These are phyloP conservation scores for Herpailurus yagouaroundi DNA, from an alignment of 2,113 vertebrate species.

Conservation along the genomic window DNA sequence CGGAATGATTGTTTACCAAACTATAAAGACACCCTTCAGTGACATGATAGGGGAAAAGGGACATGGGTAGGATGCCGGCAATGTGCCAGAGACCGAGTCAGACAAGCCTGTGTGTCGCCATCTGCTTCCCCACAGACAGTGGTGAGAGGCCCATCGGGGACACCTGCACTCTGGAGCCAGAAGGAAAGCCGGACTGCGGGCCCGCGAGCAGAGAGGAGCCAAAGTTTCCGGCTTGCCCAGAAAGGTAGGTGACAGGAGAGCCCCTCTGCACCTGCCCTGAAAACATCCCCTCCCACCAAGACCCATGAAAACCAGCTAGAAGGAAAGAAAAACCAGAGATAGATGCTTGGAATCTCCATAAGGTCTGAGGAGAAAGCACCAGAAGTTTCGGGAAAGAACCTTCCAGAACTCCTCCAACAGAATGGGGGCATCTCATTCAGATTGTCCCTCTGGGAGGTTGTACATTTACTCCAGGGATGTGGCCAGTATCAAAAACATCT, in stretches of 20 bases:
- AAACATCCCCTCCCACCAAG: neutral
- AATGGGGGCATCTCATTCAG: neutral
- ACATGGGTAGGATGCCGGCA: neutral
- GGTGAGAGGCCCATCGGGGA: no score
- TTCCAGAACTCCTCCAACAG: neutral
- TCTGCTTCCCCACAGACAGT: neutral
- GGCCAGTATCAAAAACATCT: neutral
- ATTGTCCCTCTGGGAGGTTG: no score
- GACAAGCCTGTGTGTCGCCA: neutral
- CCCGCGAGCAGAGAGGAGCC: neutral
- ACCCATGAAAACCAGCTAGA: neutral
- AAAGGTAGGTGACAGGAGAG: accelerated
- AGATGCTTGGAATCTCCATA: neutral
- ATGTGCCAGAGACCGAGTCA: neutral
- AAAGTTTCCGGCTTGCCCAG: no score
- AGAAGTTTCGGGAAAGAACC: neutral
- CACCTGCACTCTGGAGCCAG: neutral
- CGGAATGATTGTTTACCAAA: neutral
- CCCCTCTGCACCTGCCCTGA: accelerated
- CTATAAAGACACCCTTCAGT: neutral
- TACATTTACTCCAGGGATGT: neutral
- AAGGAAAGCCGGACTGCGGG: accelerated
- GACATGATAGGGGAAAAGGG: neutral
- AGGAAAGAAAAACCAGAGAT: neutral
- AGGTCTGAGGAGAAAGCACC: neutral